Conservation (phyloP, 2,888 invertebrate genomes). For the Mesorhabditis belari region DNA sequence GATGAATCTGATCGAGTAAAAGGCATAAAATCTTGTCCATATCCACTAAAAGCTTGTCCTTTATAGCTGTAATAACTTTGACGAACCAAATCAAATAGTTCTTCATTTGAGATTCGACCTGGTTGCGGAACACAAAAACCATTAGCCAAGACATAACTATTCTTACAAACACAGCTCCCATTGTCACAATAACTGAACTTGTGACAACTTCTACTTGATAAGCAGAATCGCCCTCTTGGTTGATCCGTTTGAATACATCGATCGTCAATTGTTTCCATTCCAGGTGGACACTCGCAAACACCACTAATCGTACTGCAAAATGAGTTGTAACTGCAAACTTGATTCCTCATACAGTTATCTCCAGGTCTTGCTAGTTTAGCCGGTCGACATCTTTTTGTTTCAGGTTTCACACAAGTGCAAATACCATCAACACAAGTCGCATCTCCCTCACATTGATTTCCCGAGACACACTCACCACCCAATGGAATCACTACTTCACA, state of each 20-base stretch:
- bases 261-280: constrained; percentile 30
- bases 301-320: constrained; percentile 43
- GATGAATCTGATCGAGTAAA: not conserved
- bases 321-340: constrained; percentile 31
- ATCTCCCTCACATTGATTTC: constrained; percentile 27
- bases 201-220: constrained; percentile 38
- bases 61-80: not conserved
- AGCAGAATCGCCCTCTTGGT: constrained; percentile 39
- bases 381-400: constrained; percentile 19
- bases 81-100: not conserved
- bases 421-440: constrained; percentile 23
- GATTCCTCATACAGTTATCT: constrained; percentile 28
- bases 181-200: constrained; percentile 48
- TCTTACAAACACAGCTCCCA: constrained; percentile 41
- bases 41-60: too few species aligned
- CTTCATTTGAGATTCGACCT: not conserved
- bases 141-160: constrained; percentile 23
- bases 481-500: constrained; percentile 25
- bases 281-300: constrained; percentile 50
- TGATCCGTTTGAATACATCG: constrained; percentile 33
- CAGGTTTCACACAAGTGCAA: constrained; percentile 18
- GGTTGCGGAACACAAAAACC: constrained; percentile 26
- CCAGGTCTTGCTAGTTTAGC: constrained; percentile 38
- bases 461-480: constrained; percentile 22
- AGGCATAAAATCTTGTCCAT: not conserved